Evolutionary conservation across 1,140 invertebrate genomes (phyloP).

Genomic region (Caenorhabditis tropicalis): DNA sequence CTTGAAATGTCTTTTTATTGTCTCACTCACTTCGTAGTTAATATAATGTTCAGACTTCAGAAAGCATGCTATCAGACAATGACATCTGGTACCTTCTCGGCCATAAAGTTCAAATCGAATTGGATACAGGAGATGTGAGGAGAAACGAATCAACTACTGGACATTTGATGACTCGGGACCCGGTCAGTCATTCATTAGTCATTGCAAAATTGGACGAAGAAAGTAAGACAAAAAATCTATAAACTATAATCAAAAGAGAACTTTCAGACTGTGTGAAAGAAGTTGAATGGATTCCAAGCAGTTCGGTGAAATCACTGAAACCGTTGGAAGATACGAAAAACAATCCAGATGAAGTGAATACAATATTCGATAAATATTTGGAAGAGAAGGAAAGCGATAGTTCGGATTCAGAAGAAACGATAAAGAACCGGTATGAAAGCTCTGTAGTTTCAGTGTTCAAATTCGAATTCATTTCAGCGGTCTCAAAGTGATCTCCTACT

Average conservation of each 20-base stretch:
- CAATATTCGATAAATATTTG: background rate
- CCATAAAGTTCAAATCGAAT: background rate
- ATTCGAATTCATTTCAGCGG: background rate
- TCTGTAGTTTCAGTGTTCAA: background rate
- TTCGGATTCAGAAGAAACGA: background rate
- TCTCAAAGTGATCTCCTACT: background rate
- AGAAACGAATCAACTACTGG: background rate
- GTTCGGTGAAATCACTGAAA: background rate
- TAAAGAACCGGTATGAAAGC: background rate
- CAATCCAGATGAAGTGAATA: background rate
- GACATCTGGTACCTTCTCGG: background rate
- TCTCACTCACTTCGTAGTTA: too few relatives aligned
- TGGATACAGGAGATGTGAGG: background rate
- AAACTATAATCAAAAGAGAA: background rate
- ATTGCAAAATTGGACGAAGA: background rate
- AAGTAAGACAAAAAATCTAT: background rate
- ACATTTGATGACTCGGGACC: background rate
- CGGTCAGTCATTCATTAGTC: background rate
- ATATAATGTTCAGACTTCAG: background rate
- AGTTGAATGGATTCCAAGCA: slow-evolving; percentile 17
- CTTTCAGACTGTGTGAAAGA: background rate
- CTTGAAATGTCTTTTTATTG: background rate
- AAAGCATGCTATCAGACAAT: background rate
- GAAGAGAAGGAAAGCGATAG: background rate
- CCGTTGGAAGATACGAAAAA: background rate